A percentile compares a stretch with the other conserved stretches of the same genome.
Conservation (phyloP, 2,888 invertebrate species). For the Phortica okadai region DNA sequence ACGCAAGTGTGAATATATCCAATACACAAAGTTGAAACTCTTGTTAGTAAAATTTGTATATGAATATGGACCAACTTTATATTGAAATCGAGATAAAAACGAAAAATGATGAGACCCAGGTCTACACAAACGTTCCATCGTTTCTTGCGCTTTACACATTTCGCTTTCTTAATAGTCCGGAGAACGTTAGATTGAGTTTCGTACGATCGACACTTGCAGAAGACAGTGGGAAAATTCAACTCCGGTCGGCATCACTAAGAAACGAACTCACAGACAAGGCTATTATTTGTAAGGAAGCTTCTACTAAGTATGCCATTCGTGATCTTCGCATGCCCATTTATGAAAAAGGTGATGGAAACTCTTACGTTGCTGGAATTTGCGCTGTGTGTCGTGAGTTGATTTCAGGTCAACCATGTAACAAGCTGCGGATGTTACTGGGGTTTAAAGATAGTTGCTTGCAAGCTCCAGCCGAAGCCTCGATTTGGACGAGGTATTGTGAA, state of each 20-base stretch:
- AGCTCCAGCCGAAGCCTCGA: constrained; percentile 89
- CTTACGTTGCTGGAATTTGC: constrained; percentile 86
- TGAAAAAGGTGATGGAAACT: constrained; percentile 77
- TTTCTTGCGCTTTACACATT: constrained; percentile 81
- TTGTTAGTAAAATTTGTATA: constrained; percentile 13
- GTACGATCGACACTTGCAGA: constrained; percentile 53
- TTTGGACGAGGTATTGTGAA: constrained; percentile 96
- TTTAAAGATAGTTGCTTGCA: constrained; percentile 88
- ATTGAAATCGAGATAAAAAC: constrained; percentile 73
- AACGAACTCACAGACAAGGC: constrained; percentile 69
- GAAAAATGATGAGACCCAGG: constrained; percentile 63
- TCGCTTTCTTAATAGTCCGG: constrained; percentile 79
- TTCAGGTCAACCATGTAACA: constrained; percentile 71
- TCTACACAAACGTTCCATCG: constrained; percentile 80
- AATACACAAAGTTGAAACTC: constrained; percentile 7
- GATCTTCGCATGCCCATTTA: constrained; percentile 81
- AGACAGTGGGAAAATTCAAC: constrained; percentile 58
- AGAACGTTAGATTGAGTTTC: constrained; percentile 77
- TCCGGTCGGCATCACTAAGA: constrained; percentile 61
- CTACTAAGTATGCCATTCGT: constrained; percentile 63
- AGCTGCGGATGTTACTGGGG: constrained; percentile 80
- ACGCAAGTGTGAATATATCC: too few species aligned
- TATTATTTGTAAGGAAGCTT: constrained; percentile 68
- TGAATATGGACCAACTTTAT: constrained; percentile 73
- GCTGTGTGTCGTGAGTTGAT: constrained; percentile 83